These are phyloP conservation scores for Argyresthia albistria DNA, from an alignment of 2,888 invertebrate species.

Conservation along the genomic window DNA sequence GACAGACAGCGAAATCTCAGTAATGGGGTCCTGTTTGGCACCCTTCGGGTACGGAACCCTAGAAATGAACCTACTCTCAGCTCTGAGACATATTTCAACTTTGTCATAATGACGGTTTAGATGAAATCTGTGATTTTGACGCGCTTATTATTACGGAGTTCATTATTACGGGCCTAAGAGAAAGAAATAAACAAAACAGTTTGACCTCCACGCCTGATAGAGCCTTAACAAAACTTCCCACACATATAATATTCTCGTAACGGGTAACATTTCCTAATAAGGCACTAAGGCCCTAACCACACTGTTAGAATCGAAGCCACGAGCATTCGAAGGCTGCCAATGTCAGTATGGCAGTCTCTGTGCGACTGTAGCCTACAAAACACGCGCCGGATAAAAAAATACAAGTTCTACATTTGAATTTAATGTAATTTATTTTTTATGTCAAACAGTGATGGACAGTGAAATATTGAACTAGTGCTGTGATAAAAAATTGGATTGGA, in stretches of 20 bases:
- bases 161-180: too few species aligned
- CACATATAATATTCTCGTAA: not conserved
- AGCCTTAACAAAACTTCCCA: too few species aligned
- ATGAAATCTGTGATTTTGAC: too few species aligned
- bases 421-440: not conserved
- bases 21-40: too few species aligned
- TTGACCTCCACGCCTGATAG: too few species aligned
- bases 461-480: not conserved
- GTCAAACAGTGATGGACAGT: not conserved
- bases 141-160: too few species aligned
- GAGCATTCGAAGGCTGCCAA: slow-evolving; percentile 5
- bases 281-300: not conserved
- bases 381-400: slow-evolving; percentile 17
- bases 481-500: slow-evolving; percentile 1
- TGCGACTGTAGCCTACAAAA: slow-evolving; percentile 30
- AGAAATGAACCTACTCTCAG: too few species aligned
- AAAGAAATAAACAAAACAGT: too few species aligned
- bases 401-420: slow-evolving; percentile 1
- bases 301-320: not conserved
- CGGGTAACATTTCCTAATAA: slow-evolving; percentile 1
- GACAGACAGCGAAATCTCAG: too few species aligned
- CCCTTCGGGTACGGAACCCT: too few species aligned
- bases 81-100: too few species aligned
- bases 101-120: too few species aligned
- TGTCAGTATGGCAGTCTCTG: slow-evolving; percentile 45